Base-by-base conservation (phyloP, 2,797 vertebrate genomes). In the Macroramphosus scolopax region DNA sequence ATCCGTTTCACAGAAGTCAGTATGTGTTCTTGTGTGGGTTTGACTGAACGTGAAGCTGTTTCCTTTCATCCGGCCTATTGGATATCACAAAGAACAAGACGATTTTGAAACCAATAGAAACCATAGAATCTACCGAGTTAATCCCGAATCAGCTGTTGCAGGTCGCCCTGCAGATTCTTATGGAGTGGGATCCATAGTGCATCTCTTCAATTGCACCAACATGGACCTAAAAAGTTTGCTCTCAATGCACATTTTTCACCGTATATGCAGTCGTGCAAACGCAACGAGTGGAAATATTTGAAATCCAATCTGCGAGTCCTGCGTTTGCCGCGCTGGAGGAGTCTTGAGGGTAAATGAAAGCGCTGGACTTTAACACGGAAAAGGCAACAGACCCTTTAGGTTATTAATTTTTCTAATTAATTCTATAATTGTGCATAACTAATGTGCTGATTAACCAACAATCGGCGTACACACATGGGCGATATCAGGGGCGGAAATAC, bases 321-420 rank as follows among this genome's bases (percentile, higher is more conserved):
- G n/a, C n/a, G n/a, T n/a, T 22, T 6, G 20, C 20, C 6, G 20
- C 20, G 3, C 20, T 22, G 20, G 36, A 11, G 28, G 15, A 35
- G 12, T 20, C n/a, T n/a, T n/a, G n/a, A n/a, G n/a, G n/a, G n/a
- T n/a, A 31, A 63, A 63, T 26, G 9, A 31, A 49, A 58, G 18
- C 36, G 54, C 14, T 43, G 12, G 63, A 60, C 68, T n/a, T n/a
- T 59, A 45, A 72, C 68, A 44, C n/a, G 42, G 12, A 47, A 48
- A 53, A 41, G 28, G 50, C 16, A 26, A 20, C 60, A 55, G 63
- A 51, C 20, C 15, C 42, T 40, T 20, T 50, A 36, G 60, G 43
- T 78, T 71, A 71, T 77, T 77, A 37, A 64, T 68, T 70, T n/a
- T 68, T 73, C 59, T 51, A 75, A 78, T 82, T 78, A 71, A 70